Evolutionary conservation across 30 jellyfish, hydroid and myxozoan species (phyloP).

Genomic region (Cassiopea xamachana): DNA sequence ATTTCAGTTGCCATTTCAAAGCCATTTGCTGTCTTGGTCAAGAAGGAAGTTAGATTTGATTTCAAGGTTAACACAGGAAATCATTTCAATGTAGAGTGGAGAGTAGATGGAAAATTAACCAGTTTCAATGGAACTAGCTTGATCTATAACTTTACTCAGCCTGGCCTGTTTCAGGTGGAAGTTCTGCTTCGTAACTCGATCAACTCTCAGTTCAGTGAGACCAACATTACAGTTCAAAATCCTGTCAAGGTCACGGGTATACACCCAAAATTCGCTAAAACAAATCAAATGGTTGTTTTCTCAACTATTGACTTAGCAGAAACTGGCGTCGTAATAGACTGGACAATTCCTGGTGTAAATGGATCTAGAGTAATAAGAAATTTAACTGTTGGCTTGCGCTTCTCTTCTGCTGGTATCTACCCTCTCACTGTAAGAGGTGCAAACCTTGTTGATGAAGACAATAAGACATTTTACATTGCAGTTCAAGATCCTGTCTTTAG

Average conservation of each 20-base stretch:
- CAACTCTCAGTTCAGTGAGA: background rate
- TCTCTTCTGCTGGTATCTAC: constrained; percentile 33
- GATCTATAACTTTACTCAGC: background rate
- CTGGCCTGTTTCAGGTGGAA: constrained; percentile 41
- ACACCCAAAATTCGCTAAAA: constrained; percentile 28
- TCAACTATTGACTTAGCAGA: background rate
- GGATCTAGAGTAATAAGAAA: background rate
- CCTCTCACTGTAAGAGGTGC: constrained; percentile 2
- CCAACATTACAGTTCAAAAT: constrained; percentile 14
- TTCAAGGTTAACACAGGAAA: constrained; percentile 3
- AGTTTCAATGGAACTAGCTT: background rate
- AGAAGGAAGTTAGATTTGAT: constrained; percentile 1
- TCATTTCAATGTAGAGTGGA: constrained; percentile 64
- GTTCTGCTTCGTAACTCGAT: constrained; percentile 19
- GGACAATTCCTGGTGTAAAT: constrained; percentile 36
- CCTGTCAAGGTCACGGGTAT: constrained; percentile 4
- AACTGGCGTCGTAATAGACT: constrained; percentile 1
- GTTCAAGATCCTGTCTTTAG: constrained; percentile 25
- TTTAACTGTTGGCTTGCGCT: background rate
- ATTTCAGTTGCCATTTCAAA: background rate
- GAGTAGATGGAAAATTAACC: background rate
- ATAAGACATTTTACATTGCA: constrained; percentile 8
- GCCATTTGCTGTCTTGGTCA: background rate
- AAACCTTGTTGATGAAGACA: constrained; percentile 10
- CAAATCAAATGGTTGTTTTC: constrained; percentile 26